These are phyloP conservation scores for Mongoloraphidia duomilia DNA, from an alignment of 2,888 invertebrate species.

Conservation along the genomic window DNA sequence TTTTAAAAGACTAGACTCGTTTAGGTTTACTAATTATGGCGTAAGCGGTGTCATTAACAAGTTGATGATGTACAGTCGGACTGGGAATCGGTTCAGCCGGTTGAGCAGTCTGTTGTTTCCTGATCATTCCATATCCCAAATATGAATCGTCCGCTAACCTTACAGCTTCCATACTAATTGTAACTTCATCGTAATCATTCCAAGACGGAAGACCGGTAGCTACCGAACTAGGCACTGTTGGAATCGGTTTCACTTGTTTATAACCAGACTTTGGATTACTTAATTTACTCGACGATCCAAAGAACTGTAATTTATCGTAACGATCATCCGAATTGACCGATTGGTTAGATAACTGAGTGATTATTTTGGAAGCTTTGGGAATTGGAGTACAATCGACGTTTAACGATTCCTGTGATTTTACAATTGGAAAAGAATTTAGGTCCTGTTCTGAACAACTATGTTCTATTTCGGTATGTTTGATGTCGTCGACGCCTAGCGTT, in stretches of 20 bases:
- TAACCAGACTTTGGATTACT: conserved; percentile 49
- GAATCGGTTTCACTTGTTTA: conserved; percentile 50
- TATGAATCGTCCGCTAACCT: conserved; percentile 68
- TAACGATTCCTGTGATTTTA: conserved; percentile 21
- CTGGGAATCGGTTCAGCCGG: conserved; percentile 23
- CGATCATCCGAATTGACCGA: conserved; percentile 35
- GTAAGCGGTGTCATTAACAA: conserved; percentile 64
- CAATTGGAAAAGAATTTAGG: conserved; percentile 26
- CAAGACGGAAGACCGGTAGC: conserved; percentile 26
- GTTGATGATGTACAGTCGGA: conserved; percentile 43
- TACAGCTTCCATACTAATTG: conserved; percentile 44
- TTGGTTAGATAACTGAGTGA: conserved; percentile 24
- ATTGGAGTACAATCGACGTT: conserved; percentile 33
- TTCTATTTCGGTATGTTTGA: conserved; percentile 49
- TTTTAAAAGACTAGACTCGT: conserved; percentile 44
- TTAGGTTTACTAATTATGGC: conserved; percentile 75
- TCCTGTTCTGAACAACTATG: conserved; percentile 23
- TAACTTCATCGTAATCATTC: conserved; percentile 66
- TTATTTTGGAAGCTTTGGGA: conserved; percentile 38
- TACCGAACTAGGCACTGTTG: conserved; percentile 10
- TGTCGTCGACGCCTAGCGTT: conserved; percentile 59
- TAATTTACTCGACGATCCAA: conserved; percentile 58
- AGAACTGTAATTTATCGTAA: conserved; percentile 70
- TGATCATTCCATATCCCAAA: conserved; percentile 62
- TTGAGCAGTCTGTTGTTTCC: conserved; percentile 45